Evolutionary conservation across 2,888 invertebrate genomes (phyloP), one percentile per base, ranked within the genome.

Genomic region (Hypomecis punctinalis): DNA sequence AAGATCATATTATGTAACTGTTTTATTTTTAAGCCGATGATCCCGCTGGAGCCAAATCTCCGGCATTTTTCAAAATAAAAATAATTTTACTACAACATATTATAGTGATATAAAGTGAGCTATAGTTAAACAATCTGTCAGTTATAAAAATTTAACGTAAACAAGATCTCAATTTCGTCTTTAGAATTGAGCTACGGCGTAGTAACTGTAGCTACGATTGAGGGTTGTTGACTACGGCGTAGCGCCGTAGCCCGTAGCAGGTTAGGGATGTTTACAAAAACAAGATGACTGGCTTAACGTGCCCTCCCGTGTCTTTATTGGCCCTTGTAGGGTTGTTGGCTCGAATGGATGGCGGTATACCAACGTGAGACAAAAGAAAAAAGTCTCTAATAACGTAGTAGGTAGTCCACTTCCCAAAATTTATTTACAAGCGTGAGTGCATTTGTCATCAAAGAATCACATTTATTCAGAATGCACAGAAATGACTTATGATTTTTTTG

Each of bases 241-340:
- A 67, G 69, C 63, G 74, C 71, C 75, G 63, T 63, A 54, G 63
- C 76, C 72, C 57, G 70, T 74, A 76, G 76, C 68, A 82, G 79
- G 71, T 70, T 67, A 71, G 75, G 83, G 83, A 79, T 90, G 90
- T 90, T 91, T 91, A 90, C 90, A 86, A 86, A 88, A 91, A 90
- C 90, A 90, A 77, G 85, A 90, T 91, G 91, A 91, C 90, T 91
- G 82, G 90, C 90, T 81, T 76, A 85, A 86, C 82, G 81, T 80
- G 82, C 85, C 83, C 83, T 78, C 77, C 82, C 83, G 79, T 79
- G 84, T 82, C 86, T 88, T 88, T 88, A 89, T 88, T 84, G 85
- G 83, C 75, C 83, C 83, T 84, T 75, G 84, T 82, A 85, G 87
- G 85, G 88, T 81, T 84, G 81, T 81, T 83, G 83, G 85, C 82